Percentiles rank a stretch among this genome's conserved stretches.
phyloP scores from a whole-genome alignment of 1,140 invertebrate species.

The Bathynomus jamesi region DNA sequence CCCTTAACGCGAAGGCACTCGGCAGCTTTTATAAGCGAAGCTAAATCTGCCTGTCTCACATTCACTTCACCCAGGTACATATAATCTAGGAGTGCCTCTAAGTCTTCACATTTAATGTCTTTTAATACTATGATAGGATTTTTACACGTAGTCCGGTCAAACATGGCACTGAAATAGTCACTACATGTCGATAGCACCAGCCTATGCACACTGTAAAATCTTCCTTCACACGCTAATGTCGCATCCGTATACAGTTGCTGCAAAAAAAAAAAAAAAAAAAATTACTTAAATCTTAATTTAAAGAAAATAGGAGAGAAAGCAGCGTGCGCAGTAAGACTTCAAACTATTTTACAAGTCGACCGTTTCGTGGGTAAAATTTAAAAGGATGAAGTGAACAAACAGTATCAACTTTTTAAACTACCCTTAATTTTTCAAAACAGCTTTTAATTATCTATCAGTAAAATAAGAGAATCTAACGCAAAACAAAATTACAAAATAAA shows the following conservation, averaged over 20 bases:
- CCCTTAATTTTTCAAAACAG: too few species aligned
- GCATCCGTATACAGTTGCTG: constrained; percentile 37
- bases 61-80: constrained; percentile 37
- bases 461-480: too few species aligned
- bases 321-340: too few species aligned
- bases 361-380: too few species aligned
- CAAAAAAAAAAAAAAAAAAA: constrained; percentile 12
- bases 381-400: too few species aligned
- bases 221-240: constrained; percentile 33
- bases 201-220: constrained; percentile 36
- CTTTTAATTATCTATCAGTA: too few species aligned
- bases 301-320: too few species aligned
- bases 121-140: constrained; percentile 35
- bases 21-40: constrained; percentile 33
- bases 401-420: too few species aligned
- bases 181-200: constrained; percentile 36
- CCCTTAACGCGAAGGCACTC: constrained; percentile 34
- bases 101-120: constrained; percentile 36
- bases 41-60: constrained; percentile 34
- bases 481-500: too few species aligned
- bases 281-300: background rate
- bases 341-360: too few species aligned
- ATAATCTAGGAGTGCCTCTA: constrained; percentile 34
- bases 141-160: constrained; percentile 35
- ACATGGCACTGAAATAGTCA: constrained; percentile 36